Conservation (phyloP, 2,113 vertebrate genomes). For the Puffinus mauretanicus region DNA sequence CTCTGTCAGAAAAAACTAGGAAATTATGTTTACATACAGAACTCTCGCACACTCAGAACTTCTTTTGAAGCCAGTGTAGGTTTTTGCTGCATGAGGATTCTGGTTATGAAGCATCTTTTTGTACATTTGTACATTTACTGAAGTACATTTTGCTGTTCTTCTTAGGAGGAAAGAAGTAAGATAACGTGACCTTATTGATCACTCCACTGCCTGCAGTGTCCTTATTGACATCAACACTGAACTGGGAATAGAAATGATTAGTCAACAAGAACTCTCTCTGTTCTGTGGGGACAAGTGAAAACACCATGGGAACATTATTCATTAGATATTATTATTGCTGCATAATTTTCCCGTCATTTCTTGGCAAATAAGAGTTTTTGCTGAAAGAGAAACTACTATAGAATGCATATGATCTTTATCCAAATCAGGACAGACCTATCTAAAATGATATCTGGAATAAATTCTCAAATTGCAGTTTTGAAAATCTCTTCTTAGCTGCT, state of each 20-base stretch:
- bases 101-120: neutral
- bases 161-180: neutral
- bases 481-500: neutral
- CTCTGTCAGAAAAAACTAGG: neutral
- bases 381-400: neutral
- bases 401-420: neutral
- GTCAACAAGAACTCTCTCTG: neutral
- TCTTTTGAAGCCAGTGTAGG: neutral
- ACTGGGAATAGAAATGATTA: slow-evolving; percentile 38
- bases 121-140: neutral
- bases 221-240: slow-evolving; percentile 20
- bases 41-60: neutral
- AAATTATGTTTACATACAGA: neutral
- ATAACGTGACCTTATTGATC: slow-evolving; percentile 17
- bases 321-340: neutral
- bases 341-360: neutral
- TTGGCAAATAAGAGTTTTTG: neutral
- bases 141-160: neutral
- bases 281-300: neutral
- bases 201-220: neutral
- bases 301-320: neutral
- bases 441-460: neutral
- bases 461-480: neutral
- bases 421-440: neutral
- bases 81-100: neutral